Evolutionary conservation across 1,140 invertebrate genomes (phyloP), one percentile per base, ranked within the genome.

Genomic region (Anoplolepis gracilipes): DNA sequence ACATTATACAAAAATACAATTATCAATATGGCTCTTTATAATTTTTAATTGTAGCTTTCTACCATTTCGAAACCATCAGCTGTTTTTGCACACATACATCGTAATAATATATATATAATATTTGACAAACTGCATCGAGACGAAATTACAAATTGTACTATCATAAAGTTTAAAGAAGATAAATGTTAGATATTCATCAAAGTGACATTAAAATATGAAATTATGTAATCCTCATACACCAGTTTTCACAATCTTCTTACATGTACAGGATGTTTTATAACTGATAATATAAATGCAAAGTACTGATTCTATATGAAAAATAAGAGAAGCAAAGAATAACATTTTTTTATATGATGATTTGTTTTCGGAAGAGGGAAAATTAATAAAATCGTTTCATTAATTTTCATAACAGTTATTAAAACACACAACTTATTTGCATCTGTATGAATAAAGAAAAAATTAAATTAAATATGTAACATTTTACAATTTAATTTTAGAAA

Each of bases 101-200:
- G 16, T 39, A 59, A 59, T 25, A 33, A 0, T 65, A 67, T 39
- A 36, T 19, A n/a, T n/a, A n/a, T n/a, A n/a, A n/a, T n/a, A 57
- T 69, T 55, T n/a, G 28, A 25, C 73, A 76, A 55, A 19, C 25
- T 62, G 28, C 7, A 10, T 25, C 6, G 3, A 49, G 13, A 64
- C 65, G 3, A 64, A 75, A 75, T 75, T 75, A 16, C n/a, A 59
- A 53, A 75, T 59, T 75, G 1, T 75, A 28, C 7, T 8, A 16
- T 64, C 6, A 22, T 11, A 64, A 1, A 2, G n/a, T 6, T 64
- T 3, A 30, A 64, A 0, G 19, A 30, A 57, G 36, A 36, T 57
- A 1, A 65, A 49, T 13, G 13, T 49, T 49, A 7, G 30, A 49
- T 46, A 64, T 65, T 22, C 30, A 65, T 57, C 13, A 65, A 42